Base-by-base conservation (phyloP, 2,888 invertebrate genomes). In the Marasmarcha lunaedactyla region DNA sequence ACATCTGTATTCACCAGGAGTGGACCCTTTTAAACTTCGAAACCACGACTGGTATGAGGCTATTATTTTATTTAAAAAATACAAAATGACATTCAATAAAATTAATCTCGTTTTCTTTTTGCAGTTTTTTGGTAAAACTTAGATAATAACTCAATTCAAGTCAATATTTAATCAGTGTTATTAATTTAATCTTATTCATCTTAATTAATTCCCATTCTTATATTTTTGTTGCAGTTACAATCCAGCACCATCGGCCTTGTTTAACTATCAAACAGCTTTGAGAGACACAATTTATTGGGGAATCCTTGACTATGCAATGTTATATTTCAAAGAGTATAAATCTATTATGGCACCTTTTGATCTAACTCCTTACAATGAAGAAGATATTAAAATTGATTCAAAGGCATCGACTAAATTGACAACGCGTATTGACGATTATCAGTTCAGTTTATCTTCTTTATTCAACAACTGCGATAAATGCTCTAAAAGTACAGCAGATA, bases 221-320 rank as follows among this genome's bases (percentile, higher is more conserved):
- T 30, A 30, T 30, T 30, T 30, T 5, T 20, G 4, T 20, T 20
- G 7, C 30, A 30, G 30, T 6, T 74, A 73, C 36, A 74, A 70
- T 38, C 71, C 79, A 11, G 68, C 78, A 2, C 81, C 81, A 15
- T 74, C 81, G 13, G 46, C 72, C 20, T 42, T 79, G 25, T 79
- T 81, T 45, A 70, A 72, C 36, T 69, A 78, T 2, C 69, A 79
- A 54, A 83, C 81, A 42, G 55, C 73, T 15, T 48, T 83, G 30
- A 60, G 78, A 43, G 79, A 79, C 47, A 73, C 78, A 1, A 49
- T 61, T 1, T 79, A 70, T 45, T 79, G 78, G 78, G 47, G 57
- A 13, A 51, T 81, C 46, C 60, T 81, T 4, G 51, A 70, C 45
- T 58, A 54, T 35, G 50, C 65, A 33, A 42, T 74, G 6, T 64